A percentile compares a stretch with the other conserved stretches of the same genome.
Evolutionary conservation across 2,797 vertebrate species (phyloP).

Genomic region (Mionectes olivaceus): DNA sequence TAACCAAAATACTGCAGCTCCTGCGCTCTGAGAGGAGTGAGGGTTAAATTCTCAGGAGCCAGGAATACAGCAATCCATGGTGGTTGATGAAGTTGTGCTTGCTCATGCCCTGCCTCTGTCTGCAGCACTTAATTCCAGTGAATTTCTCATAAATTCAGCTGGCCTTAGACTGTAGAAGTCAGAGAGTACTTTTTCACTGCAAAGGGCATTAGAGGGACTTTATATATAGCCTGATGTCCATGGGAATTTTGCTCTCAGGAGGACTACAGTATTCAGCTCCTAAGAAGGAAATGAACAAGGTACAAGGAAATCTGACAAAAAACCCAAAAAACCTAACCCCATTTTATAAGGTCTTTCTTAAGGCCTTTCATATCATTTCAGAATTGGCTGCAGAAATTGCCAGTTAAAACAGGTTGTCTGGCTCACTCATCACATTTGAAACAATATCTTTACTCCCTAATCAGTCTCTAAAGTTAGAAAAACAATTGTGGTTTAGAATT

Average conservation of each 20-base stretch:
- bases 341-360: conserved; percentile 5
- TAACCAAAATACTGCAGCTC: neutral
- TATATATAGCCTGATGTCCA: neutral
- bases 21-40: neutral
- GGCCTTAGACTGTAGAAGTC: neutral
- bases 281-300: conserved; percentile 28
- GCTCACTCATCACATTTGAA: conserved; percentile 13
- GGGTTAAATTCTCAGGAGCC: neutral
- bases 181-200: neutral
- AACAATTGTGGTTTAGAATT: conserved; percentile 72
- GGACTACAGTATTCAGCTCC: neutral
- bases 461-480: conserved; percentile 31
- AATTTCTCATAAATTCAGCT: neutral
- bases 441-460: conserved; percentile 54
- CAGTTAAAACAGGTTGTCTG: conserved; percentile 32
- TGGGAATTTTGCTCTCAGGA: neutral
- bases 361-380: neutral
- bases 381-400: neutral
- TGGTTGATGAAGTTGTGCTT: neutral
- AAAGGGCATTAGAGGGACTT: neutral
- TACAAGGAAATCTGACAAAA: conserved; percentile 34
- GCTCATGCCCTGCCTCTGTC: neutral
- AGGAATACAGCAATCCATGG: neutral
- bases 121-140: neutral
- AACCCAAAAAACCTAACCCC: neutral